Evolutionary conservation across 2,797 vertebrate species (phyloP).

Genomic region (Megaceryle alcyon): DNA sequence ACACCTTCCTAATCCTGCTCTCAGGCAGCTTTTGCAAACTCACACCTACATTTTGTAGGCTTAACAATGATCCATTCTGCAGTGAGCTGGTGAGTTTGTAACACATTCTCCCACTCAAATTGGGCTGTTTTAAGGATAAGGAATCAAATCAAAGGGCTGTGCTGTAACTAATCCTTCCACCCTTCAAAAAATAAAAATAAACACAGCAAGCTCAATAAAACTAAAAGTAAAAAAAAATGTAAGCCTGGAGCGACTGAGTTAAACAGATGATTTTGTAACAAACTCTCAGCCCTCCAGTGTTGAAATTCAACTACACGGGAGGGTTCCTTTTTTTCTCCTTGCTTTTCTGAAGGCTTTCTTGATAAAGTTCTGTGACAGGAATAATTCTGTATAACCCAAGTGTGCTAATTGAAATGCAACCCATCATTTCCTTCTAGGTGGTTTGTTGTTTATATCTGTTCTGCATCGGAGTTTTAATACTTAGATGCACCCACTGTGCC

Average conservation of each 20-base stretch:
- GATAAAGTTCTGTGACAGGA: constrained; percentile 35
- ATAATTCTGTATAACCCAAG: constrained; percentile 32
- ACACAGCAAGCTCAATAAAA: constrained; percentile 34
- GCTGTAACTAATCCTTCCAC: constrained; percentile 50
- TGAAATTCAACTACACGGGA: constrained; percentile 43
- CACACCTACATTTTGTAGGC: constrained; percentile 48
- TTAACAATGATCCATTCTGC: constrained; percentile 42
- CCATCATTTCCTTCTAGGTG: constrained; percentile 53
- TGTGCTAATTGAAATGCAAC: constrained; percentile 54
- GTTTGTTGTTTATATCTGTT: constrained; percentile 46
- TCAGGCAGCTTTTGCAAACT: constrained; percentile 19
- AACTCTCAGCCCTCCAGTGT: not conserved
- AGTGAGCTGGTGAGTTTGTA: constrained; percentile 24
- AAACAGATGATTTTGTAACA: constrained; percentile 51
- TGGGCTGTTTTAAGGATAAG: constrained; percentile 35
- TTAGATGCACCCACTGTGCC: constrained; percentile 40
- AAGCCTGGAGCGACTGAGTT: constrained; percentile 37
- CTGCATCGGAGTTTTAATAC: constrained; percentile 33
- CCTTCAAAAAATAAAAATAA: constrained; percentile 50
- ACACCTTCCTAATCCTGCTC: constrained; percentile 41
- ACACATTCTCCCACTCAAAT: constrained; percentile 39
- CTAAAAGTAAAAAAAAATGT: not conserved
- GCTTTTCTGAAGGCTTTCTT: constrained; percentile 13
- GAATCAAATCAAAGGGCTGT: constrained; percentile 43
- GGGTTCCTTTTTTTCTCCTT: constrained; percentile 7